Evolutionary conservation across 1,140 invertebrate species (phyloP).

Genomic region (Drosophila eugracilis): DNA sequence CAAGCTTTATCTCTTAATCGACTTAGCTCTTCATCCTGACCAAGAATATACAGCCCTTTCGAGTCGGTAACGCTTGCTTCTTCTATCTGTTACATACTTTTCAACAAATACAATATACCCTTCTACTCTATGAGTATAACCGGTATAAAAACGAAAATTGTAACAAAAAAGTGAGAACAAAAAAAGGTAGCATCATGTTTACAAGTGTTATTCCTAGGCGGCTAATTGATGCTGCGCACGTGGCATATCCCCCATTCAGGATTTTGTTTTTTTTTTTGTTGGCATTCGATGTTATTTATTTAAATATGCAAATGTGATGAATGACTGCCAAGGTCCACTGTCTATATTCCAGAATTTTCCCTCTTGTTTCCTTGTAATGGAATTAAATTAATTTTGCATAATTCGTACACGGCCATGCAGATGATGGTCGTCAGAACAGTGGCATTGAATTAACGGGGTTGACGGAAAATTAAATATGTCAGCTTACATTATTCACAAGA

Average conservation of each 20-base stretch:
- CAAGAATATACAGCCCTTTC: no score
- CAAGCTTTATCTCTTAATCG: no score
- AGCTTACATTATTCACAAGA: background rate
- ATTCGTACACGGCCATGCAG: conserved; percentile 22
- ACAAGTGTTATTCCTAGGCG: conserved; percentile 11
- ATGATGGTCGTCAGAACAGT: conserved; percentile 6
- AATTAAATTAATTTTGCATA: conserved; percentile 47
- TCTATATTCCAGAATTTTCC: background rate
- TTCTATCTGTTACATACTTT: no score
- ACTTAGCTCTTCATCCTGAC: no score
- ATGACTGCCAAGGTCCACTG: conserved; percentile 17
- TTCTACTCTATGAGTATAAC: no score
- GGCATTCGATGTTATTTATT: conserved; percentile 31
- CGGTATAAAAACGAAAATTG: no score
- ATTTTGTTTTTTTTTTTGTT: no score
- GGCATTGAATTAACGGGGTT: background rate
- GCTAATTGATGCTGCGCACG: conserved; percentile 37
- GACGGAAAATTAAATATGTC: background rate
- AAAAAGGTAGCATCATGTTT: background rate
- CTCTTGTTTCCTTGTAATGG: conserved; percentile 10
- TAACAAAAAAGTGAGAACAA: background rate
- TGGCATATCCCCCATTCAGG: conserved; percentile 26
- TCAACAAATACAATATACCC: no score
- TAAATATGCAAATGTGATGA: conserved; percentile 44
- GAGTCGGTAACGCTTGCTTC: no score